These are phyloP conservation scores for Eremophila alpestris DNA, from an alignment of 2,797 vertebrate genomes.

Conservation along the genomic window DNA sequence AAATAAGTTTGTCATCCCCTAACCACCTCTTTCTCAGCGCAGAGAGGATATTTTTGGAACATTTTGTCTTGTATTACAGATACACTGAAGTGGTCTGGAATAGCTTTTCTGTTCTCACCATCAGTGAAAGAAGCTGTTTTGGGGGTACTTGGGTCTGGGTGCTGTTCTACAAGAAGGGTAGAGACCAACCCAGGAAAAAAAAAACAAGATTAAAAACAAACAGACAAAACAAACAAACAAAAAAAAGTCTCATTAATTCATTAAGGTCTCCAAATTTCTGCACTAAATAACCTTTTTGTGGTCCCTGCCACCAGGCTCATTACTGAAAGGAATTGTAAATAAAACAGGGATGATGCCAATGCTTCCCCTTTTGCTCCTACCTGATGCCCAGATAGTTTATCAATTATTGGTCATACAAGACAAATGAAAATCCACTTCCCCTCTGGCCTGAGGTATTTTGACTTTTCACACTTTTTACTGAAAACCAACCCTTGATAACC, in stretches of 20 bases:
- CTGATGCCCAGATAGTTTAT: not conserved
- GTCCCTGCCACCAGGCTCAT: not conserved
- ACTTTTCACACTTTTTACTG: not conserved
- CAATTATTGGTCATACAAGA: not conserved
- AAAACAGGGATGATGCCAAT: not conserved
- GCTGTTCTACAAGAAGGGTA: not conserved
- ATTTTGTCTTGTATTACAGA: not conserved
- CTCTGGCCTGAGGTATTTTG: not conserved
- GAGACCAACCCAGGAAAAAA: not conserved
- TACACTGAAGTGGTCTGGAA: not conserved
- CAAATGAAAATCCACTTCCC: not conserved
- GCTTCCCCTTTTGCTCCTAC: not conserved
- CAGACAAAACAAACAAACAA: too few species aligned
- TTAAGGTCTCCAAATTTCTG: not conserved
- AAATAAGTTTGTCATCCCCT: not conserved
- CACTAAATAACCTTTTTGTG: not conserved
- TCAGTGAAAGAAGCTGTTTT: not conserved
- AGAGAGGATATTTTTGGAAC: not conserved
- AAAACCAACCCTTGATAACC: not conserved
- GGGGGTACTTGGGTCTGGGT: not conserved
- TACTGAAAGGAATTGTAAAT: not conserved
- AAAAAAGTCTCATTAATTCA: not conserved
- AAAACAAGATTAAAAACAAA: fast-evolving
- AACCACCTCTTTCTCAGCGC: not conserved
- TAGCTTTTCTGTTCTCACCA: not conserved